phyloP scores from a whole-genome alignment of 2,113 vertebrate genomes.

The Noturus placidus region DNA sequence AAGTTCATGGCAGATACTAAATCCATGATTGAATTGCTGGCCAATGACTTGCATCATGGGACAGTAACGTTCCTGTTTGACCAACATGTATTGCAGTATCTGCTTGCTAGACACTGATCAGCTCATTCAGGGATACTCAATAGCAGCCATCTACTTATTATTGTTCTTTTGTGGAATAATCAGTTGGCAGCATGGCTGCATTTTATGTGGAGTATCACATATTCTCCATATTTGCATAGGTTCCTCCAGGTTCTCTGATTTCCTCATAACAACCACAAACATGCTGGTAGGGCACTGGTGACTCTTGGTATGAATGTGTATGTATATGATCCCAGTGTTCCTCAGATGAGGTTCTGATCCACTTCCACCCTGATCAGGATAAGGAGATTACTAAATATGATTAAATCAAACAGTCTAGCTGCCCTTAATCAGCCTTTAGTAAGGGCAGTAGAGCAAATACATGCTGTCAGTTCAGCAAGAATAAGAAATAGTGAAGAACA shows the following conservation, averaged over 20 bases:
- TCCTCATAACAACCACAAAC: background rate
- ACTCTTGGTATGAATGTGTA: background rate
- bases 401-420: background rate
- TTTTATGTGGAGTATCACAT: background rate
- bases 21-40: background rate
- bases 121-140: background rate
- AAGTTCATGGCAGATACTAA: background rate
- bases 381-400: background rate
- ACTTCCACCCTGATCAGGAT: background rate
- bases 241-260: background rate
- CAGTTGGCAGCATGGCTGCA: background rate
- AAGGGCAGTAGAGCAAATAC: background rate
- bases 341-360: background rate
- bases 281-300: background rate
- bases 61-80: background rate
- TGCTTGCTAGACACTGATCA: background rate
- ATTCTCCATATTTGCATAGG: background rate
- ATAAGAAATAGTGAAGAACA: conserved; percentile 53
- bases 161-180: conserved; percentile 9
- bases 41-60: too few relatives aligned
- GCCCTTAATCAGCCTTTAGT: background rate
- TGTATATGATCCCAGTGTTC: background rate
- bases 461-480: background rate
- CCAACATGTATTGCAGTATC: background rate
- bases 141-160: conserved; percentile 33